These are phyloP conservation scores for Mesorhabditis sp. DNA, from an alignment of 2,888 invertebrate species.

Conservation along the genomic window DNA sequence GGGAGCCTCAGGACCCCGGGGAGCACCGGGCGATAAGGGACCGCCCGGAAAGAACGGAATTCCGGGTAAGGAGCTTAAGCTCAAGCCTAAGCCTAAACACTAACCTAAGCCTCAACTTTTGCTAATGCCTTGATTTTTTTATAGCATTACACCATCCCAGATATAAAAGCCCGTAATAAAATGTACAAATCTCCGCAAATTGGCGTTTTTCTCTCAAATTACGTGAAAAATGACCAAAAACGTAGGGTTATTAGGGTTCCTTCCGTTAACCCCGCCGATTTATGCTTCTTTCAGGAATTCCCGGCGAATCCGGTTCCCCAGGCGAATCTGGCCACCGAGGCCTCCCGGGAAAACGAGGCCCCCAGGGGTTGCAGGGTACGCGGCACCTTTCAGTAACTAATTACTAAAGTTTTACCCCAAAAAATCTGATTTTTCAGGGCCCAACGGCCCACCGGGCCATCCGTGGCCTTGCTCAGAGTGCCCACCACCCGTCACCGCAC, in stretches of 20 bases:
- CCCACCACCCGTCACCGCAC: constrained; percentile 32
- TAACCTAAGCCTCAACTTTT: too few species aligned
- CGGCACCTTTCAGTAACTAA: too few species aligned
- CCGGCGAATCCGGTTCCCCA: neutral
- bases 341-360: neutral
- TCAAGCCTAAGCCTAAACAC: neutral
- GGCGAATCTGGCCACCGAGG: neutral
- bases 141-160: too few species aligned
- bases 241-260: too few species aligned
- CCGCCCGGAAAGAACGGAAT: constrained; percentile 3
- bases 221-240: too few species aligned
- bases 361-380: neutral
- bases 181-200: too few species aligned
- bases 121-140: too few species aligned
- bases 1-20: constrained; percentile 20
- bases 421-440: neutral
- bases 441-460: constrained; percentile 28
- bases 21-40: neutral
- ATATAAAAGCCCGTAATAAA: too few species aligned
- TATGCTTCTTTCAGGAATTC: too few species aligned
- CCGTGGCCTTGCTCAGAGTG: constrained; percentile 35
- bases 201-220: too few species aligned
- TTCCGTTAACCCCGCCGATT: too few species aligned
- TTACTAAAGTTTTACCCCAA: too few species aligned
- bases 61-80: neutral